Conservation (phyloP, 2,888 invertebrate species). For the Phengaris alcon region DNA sequence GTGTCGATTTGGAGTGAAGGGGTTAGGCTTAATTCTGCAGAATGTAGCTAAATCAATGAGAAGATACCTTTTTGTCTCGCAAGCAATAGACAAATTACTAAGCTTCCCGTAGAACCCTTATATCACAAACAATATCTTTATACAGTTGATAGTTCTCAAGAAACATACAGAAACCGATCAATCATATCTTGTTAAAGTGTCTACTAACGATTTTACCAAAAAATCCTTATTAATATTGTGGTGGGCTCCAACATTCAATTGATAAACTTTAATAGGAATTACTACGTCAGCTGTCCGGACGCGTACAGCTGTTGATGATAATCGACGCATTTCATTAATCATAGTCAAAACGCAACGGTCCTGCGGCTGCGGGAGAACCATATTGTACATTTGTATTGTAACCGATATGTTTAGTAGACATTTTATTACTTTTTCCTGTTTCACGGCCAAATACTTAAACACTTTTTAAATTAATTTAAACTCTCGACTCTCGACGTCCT, state of each 20-base stretch:
- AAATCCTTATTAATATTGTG: not conserved
- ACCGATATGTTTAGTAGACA: not conserved
- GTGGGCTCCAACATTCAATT: not conserved
- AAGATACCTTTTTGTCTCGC: too few relatives aligned
- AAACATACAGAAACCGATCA: not conserved
- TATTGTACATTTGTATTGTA: not conserved
- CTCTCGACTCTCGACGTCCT: too few relatives aligned
- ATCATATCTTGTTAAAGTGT: not conserved
- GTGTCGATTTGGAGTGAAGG: too few relatives aligned
- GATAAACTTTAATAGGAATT: not conserved
- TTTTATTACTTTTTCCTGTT: too few relatives aligned
- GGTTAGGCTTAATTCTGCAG: too few relatives aligned
- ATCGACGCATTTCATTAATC: slow-evolving; percentile 9
- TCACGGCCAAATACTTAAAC: too few relatives aligned
- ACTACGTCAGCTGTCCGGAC: not conserved
- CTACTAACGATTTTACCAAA: not conserved
- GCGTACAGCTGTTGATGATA: not conserved
- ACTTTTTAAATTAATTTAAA: too few relatives aligned
- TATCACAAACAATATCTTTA: too few relatives aligned
- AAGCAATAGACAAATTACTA: too few relatives aligned
- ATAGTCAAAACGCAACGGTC: slow-evolving; percentile 8
- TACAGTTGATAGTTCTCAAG: not conserved
- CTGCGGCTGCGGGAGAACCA: not conserved
- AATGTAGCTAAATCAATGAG: too few relatives aligned
- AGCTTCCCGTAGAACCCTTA: too few relatives aligned